Base-by-base conservation (phyloP, 1,140 invertebrate genomes). In the Limonius californicus region DNA sequence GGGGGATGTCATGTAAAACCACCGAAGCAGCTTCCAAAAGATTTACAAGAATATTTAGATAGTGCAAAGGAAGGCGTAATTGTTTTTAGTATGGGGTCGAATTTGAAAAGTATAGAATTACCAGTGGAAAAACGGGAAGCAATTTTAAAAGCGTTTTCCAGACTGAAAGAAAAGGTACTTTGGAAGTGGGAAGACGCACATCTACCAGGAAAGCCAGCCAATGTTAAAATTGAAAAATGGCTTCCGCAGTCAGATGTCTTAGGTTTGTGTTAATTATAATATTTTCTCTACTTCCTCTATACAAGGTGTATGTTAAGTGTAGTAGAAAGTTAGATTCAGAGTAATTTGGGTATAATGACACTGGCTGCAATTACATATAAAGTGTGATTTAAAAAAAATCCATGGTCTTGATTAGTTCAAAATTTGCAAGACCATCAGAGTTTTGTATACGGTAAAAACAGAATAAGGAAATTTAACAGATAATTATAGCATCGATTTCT, bases 61-160 rank as follows among this genome's bases (percentile, higher is more conserved):
- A 76, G 78, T 23, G 80, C 84, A 0, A 68, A 74, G 11, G 70
- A 85, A 39, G 87, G 87, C 1, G 83, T 86, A 1, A 83, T 90
- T 30, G 86, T 86, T 64, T 89, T 89, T 73, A 86, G 83, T 35
- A 80, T 89, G 65, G 88, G 88, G 0, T 84, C 86, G 1, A 80
- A 83, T 55, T 71, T 80, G 15, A 79, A 79, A 76, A 66, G 78
- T 76, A 0, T 65, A 74, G 2, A 77, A 74, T 0, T 84, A 27
- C 73, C 79, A 0, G 66, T 72, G 23, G 71, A 81, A 39, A 80
- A 78, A 58, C 74, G 77, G 35, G 64, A 79, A 11, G 72, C 75
- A 0, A 77, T 87, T 56, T 16, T 84, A 0, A 73, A 76, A 1
- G 79, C 77, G 1, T 79, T 87, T 16, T 73, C 77, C 0, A 79